Evolutionary conservation across 2,888 invertebrate species (phyloP), one percentile per base, ranked within the genome.

Genomic region (Odontomyia ornata): DNA sequence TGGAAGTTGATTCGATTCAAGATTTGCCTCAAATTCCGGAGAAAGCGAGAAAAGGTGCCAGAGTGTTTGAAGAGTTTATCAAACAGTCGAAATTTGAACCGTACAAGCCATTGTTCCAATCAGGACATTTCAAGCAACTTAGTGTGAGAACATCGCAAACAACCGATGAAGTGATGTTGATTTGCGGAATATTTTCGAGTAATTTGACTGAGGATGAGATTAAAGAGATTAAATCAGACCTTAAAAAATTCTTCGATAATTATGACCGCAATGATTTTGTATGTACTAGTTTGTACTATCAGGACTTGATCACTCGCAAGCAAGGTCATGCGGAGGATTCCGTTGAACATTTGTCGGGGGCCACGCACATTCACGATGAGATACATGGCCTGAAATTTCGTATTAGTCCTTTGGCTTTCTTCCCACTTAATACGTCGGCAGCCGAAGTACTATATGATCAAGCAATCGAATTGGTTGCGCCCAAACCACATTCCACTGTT

Each of bases 51-150:
- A 88, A 89, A 82, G 93, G 93, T 80, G 95, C 92, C n/a, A 89
- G 90, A 85, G 91, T 93, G 82, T 85, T 85, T 73, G 84, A 97
- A 89, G 89, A 92, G 43, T 95, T 92, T 85, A 89, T 98, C 0
- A 88, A 91, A 25, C 86, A 88, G 11, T 94, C 94, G 0, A 86
- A 89, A 46, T 88, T 93, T 81, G 84, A 89, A 76, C 93, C 95
- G 0, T 98, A 93, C 83, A 92, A 95, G 83, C 95, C 96, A 0
- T 94, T 94, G 78, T 91, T 92, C 78, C 95, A 96, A 84, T 88
- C 89, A 0, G 98, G 99, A 0, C 90, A 95, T 86, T 99, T 97
- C 92, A 90, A 93, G 47, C 95, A 95, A 85, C 87, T 98, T 62
- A 94, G 94, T 30, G 93, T 94, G 0, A 89, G 99, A 27, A 89